Evolutionary conservation across 2,113 vertebrate species (phyloP).

Genomic region (Agelaius tricolor): DNA sequence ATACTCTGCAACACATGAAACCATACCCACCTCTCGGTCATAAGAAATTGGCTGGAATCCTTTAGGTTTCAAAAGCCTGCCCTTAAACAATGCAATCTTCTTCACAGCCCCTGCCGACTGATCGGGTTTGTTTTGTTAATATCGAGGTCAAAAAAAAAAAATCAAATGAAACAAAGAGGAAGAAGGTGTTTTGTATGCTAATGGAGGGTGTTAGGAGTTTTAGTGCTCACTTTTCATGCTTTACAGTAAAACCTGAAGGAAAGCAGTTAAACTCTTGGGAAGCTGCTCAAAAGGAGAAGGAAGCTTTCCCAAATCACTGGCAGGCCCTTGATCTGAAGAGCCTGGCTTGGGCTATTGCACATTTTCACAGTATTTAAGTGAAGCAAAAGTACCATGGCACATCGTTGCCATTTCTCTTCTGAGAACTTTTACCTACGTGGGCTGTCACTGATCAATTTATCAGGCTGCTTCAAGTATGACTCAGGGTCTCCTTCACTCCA

Average conservation of each 20-base stretch:
- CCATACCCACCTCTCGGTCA: not conserved
- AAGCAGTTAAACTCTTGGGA: not conserved
- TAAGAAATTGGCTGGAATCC: slow-evolving; percentile 33
- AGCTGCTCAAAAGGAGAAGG: not conserved
- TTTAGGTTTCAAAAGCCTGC: slow-evolving; percentile 22
- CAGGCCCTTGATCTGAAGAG: not conserved
- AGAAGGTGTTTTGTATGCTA: not conserved
- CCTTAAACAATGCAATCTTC: slow-evolving; percentile 6
- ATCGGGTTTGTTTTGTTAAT: not conserved
- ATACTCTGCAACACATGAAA: slow-evolving; percentile 28
- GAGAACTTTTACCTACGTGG: not conserved
- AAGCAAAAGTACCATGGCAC: not conserved
- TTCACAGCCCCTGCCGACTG: not conserved
- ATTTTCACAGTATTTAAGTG: not conserved
- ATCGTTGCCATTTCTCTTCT: not conserved
- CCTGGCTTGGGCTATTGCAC: not conserved
- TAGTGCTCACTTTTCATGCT: not conserved
- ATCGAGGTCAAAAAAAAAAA: not conserved
- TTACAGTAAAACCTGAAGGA: not conserved
- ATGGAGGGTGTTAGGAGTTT: not conserved
- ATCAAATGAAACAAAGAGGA: not conserved
- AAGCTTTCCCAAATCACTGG: not conserved
- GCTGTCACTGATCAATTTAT: not conserved
- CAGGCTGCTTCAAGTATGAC: not conserved
- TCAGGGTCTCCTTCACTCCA: not conserved